Percentiles rank a stretch among this genome's conserved stretches.
phyloP scores from a whole-genome alignment of 2,113 vertebrate genomes.

The Ptilonorhynchus violaceus region DNA sequence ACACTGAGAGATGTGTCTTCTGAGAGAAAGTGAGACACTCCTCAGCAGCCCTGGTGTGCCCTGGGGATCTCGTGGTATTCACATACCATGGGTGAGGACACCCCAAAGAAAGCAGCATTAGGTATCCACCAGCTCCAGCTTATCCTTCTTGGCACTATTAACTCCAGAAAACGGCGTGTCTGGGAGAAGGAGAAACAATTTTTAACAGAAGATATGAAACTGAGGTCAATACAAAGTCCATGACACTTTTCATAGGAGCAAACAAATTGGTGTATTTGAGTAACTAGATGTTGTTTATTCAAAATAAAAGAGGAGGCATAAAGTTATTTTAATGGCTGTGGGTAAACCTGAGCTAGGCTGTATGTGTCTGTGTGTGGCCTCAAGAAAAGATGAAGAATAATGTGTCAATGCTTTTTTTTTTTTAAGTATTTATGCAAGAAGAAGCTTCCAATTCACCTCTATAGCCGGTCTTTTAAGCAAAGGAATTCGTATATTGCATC shows the following conservation, averaged over 20 bases:
- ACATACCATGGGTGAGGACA: not conserved
- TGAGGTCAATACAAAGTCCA: not conserved
- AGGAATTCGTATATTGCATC: conserved; percentile 23
- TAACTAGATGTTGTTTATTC: not conserved
- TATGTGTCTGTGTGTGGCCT: not conserved
- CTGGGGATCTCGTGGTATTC: not conserved
- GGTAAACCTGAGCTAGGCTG: not conserved
- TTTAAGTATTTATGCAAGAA: not conserved
- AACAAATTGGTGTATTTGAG: not conserved
- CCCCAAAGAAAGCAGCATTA: not conserved
- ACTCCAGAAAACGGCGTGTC: not conserved
- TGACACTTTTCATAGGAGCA: not conserved
- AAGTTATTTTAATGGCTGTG: not conserved
- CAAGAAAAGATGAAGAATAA: not conserved
- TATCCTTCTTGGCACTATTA: not conserved
- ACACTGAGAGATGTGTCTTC: not conserved
- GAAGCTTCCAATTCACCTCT: not conserved
- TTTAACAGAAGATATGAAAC: not conserved
- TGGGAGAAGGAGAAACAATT: not conserved
- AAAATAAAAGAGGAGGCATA: not conserved
- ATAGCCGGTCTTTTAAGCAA: conserved; percentile 19
- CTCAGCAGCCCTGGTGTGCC: not conserved
- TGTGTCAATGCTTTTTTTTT: not conserved
- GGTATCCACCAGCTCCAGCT: not conserved
- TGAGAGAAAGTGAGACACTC: not conserved